A percentile compares a stretch with the other conserved stretches of the same genome.
These are phyloP conservation scores for Melangyna quadrimaculata DNA, from an alignment of 2,888 invertebrate genomes.

Conservation along the genomic window DNA sequence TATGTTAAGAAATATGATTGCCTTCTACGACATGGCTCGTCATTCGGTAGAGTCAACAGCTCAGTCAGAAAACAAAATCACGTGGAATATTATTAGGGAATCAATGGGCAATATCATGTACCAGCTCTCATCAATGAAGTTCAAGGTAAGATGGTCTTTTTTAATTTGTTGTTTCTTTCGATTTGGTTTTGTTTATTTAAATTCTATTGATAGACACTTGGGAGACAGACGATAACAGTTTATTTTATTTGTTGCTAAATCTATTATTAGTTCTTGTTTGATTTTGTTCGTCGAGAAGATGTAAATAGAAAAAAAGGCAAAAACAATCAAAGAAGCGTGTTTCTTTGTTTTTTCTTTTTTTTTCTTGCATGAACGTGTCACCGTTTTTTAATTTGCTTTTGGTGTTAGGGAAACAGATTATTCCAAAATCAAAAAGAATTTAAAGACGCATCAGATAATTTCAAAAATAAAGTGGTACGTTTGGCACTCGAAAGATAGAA, in stretches of 20 bases:
- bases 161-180: background rate
- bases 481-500: background rate
- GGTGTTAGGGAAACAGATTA: background rate
- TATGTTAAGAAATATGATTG: slow-evolving; percentile 98
- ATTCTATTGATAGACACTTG: slow-evolving; percentile 47
- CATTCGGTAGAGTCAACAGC: slow-evolving; percentile 98
- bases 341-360: background rate
- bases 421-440: background rate
- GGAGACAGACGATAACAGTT: slow-evolving; percentile 18
- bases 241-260: slow-evolving; percentile 29
- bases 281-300: background rate
- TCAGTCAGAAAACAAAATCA: slow-evolving; percentile 98
- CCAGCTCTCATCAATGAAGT: slow-evolving; percentile 99
- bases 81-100: slow-evolving; percentile 97
- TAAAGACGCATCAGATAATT: background rate
- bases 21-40: slow-evolving; percentile 98
- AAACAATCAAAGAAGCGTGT: background rate
- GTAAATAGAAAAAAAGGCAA: background rate
- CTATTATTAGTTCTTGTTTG: slow-evolving; percentile 13
- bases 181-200: background rate
- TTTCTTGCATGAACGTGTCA: background rate
- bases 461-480: background rate
- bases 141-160: slow-evolving; percentile 86
- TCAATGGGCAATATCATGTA: slow-evolving; percentile 97
- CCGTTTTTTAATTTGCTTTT: background rate